phyloP scores from a whole-genome alignment of 2,797 vertebrate genomes.

The Rhinella marina region DNA sequence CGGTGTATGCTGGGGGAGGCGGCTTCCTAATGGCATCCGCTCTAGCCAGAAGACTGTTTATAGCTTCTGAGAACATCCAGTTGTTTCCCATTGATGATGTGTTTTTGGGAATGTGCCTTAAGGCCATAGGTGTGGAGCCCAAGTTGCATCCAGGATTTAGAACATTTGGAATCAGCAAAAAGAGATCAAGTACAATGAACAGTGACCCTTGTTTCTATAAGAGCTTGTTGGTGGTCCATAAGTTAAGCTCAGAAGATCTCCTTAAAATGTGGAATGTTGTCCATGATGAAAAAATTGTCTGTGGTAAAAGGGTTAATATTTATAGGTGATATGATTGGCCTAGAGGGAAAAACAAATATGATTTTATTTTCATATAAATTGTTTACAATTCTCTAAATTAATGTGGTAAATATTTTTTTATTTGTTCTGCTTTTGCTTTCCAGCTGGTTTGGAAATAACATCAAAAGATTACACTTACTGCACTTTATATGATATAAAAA shows the following conservation, averaged over 20 bases:
- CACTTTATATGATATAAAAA: constrained; percentile 37
- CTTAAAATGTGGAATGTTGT: constrained; percentile 83
- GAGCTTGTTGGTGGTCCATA: constrained; percentile 85
- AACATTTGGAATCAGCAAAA: constrained; percentile 79
- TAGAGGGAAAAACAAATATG: neutral
- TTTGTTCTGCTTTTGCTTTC: neutral
- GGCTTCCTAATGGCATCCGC: constrained; percentile 82
- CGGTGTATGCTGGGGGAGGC: constrained; percentile 83
- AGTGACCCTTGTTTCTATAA: constrained; percentile 86
- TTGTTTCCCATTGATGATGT: constrained; percentile 90
- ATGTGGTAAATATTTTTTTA: neutral
- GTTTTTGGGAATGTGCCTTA: constrained; percentile 87
- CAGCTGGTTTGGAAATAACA: neutral
- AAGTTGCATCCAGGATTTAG: constrained; percentile 80
- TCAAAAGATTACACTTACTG: neutral
- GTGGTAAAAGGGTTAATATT: constrained; percentile 69
- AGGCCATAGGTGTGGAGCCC: constrained; percentile 72
- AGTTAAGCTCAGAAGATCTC: constrained; percentile 79
- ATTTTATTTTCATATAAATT: constrained; percentile 19
- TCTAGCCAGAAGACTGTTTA: constrained; percentile 72
- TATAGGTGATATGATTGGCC: neutral
- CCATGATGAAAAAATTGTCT: constrained; percentile 71
- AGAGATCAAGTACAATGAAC: constrained; percentile 76
- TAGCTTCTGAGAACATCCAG: constrained; percentile 74
- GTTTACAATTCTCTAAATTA: constrained; percentile 27